Evolutionary conservation across 2,797 vertebrate genomes (phyloP).

Genomic region (Falco cherrug): DNA sequence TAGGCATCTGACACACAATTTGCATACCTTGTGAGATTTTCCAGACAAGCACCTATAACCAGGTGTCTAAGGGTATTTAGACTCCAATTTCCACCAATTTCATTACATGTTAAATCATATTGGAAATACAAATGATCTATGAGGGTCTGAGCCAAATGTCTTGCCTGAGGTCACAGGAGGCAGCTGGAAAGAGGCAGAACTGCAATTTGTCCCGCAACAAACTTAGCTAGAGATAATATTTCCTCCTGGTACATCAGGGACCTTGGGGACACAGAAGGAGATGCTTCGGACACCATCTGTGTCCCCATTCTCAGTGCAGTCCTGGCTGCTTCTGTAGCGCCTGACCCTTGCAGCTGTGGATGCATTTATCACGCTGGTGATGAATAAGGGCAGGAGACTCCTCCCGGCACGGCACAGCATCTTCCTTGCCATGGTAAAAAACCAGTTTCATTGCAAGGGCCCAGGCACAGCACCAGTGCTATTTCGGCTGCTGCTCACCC

Average conservation of each 20-base stretch:
- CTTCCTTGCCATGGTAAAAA: not conserved
- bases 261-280: not conserved
- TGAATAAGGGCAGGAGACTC: not conserved
- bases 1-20: not conserved
- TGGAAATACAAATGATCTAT: not conserved
- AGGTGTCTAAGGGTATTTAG: not conserved
- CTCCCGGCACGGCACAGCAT: not conserved
- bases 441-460: not conserved
- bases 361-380: not conserved
- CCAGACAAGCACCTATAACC: not conserved
- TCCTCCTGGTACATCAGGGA: not conserved
- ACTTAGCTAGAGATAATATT: not conserved
- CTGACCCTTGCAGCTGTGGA: not conserved
- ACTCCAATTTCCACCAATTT: not conserved
- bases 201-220: not conserved
- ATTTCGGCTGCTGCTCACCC: rapidly evolving
- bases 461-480: not conserved
- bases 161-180: not conserved
- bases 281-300: not conserved
- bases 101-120: not conserved
- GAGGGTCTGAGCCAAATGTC: not conserved
- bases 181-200: not conserved
- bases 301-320: not conserved
- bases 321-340: not conserved
- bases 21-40: not conserved